Percentiles rank a stretch among this genome's conserved stretches.
Conservation (phyloP, 2,113 vertebrate genomes). For the Sturnus vulgaris region DNA sequence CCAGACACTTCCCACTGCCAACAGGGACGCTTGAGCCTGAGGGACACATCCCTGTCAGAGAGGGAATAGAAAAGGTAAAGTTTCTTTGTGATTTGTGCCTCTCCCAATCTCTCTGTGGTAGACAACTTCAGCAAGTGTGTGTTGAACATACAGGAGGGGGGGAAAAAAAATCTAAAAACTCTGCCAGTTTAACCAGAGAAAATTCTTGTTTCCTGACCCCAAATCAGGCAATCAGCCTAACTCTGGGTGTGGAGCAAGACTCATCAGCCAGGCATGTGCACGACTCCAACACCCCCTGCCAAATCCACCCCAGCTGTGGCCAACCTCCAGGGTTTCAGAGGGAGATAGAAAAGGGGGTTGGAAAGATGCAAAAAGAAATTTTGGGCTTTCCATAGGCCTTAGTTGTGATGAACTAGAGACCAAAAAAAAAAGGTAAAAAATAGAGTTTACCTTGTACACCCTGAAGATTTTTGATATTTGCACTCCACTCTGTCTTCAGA, state of each 20-base stretch:
- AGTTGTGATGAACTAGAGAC: neutral
- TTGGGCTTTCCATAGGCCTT: neutral
- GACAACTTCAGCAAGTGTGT: neutral
- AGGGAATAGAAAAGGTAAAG: neutral
- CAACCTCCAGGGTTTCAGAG: neutral
- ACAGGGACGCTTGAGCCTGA: neutral
- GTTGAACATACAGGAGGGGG: neutral
- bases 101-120: neutral
- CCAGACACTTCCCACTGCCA: neutral
- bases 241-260: neutral
- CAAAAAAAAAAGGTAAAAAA: neutral
- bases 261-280: neutral
- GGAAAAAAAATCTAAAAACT: neutral
- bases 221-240: neutral
- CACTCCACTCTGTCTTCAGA: neutral
- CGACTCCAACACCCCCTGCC: neutral
- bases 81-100: neutral
- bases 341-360: neutral
- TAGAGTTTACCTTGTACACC: neutral
- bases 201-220: neutral
- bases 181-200: neutral
- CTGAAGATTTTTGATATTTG: neutral
- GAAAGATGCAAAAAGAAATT: neutral
- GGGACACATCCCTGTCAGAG: neutral
- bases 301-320: neutral